Evolutionary conservation across 2,113 vertebrate species (phyloP).

Genomic region (Zonotrichia leucophrys): DNA sequence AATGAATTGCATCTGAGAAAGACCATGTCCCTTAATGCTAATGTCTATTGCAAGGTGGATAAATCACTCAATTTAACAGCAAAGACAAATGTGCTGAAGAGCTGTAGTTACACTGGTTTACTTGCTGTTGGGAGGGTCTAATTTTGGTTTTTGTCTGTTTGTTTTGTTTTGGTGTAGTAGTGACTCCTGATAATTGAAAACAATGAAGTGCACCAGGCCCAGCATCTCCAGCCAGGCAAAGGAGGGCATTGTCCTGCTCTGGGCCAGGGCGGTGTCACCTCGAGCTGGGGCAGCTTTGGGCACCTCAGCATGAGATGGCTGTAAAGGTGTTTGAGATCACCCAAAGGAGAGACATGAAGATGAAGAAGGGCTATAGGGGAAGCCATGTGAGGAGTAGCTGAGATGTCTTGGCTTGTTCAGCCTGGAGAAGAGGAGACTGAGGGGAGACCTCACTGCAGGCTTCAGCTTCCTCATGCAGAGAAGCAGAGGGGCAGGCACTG

Average conservation of each 20-base stretch:
- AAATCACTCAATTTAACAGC: constrained; percentile 32
- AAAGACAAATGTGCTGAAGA: neutral
- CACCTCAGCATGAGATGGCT: accelerated
- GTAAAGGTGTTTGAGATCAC: neutral
- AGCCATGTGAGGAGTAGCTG: neutral
- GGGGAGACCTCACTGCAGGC: neutral
- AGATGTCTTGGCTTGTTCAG: neutral
- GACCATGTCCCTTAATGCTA: constrained; percentile 53
- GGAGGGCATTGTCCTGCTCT: neutral
- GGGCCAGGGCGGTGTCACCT: accelerated
- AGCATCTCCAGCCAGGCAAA: accelerated
- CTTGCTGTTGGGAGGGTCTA: neutral
- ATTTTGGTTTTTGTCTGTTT: neutral
- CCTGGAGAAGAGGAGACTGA: neutral
- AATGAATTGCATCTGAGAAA: constrained; percentile 63
- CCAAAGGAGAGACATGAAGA: neutral
- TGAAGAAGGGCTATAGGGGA: neutral
- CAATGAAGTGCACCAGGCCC: neutral
- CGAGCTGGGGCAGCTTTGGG: neutral
- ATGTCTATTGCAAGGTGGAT: constrained; percentile 43
- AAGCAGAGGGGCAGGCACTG: neutral
- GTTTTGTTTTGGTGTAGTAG: neutral
- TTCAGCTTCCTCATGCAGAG: neutral
- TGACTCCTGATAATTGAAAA: neutral
- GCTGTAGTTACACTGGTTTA: neutral